Percentiles rank a stretch among this genome's conserved stretches.
Evolutionary conservation across 2,113 vertebrate genomes (phyloP).

Genomic region (Semicossyphus pulcher): DNA sequence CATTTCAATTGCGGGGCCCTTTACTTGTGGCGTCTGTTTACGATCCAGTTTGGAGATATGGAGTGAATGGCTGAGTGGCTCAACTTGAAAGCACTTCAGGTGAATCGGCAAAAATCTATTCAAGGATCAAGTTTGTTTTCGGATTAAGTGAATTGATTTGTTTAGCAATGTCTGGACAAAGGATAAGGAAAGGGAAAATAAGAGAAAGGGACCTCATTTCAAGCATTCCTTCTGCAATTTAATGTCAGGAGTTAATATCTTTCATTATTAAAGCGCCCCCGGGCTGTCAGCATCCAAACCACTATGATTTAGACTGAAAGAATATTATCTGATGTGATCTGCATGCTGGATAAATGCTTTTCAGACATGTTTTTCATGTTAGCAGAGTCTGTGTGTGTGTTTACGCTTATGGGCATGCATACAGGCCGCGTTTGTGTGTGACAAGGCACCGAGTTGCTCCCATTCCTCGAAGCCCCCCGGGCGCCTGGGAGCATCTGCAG

Average conservation of each 20-base stretch:
- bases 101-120: conserved; percentile 18
- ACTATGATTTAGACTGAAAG: conserved; percentile 24
- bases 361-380: conserved; percentile 35
- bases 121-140: neutral
- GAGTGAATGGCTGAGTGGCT: conserved; percentile 10
- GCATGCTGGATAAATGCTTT: conserved; percentile 45
- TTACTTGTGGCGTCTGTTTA: conserved; percentile 38
- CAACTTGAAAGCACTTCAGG: conserved; percentile 21
- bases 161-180: neutral
- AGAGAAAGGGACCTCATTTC: conserved; percentile 2
- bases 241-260: conserved; percentile 55
- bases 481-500: conserved; percentile 74
- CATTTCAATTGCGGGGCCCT: conserved; percentile 41
- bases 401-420: conserved; percentile 45
- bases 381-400: conserved; percentile 31
- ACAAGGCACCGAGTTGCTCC: conserved; percentile 58
- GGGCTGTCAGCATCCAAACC: conserved; percentile 36
- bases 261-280: conserved; percentile 55
- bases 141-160: conserved; percentile 16
- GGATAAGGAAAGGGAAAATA: neutral
- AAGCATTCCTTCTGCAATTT: conserved; percentile 30
- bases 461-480: conserved; percentile 56
- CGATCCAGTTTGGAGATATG: conserved; percentile 48
- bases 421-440: conserved; percentile 47
- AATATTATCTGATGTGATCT: conserved; percentile 19